Conservation (phyloP, 1,140 invertebrate genomes). For the Whitmania pigra region DNA sequence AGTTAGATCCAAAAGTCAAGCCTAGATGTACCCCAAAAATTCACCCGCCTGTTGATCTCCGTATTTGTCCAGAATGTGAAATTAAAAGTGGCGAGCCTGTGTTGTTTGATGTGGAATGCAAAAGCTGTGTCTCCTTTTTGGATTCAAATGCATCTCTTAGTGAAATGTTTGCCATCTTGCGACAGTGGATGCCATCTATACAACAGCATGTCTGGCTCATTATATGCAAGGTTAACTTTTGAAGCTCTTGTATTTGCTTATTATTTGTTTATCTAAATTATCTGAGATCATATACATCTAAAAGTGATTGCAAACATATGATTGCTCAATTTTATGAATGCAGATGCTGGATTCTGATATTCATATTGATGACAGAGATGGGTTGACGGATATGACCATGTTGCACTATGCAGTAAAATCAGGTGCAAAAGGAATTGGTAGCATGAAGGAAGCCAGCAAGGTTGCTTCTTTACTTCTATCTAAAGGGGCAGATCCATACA, state of each 20-base stretch:
- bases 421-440: conserved; percentile 47
- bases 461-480: conserved; percentile 38
- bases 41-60: conserved; percentile 45
- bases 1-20: no score
- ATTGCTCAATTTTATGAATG: conserved; percentile 25
- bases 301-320: neutral
- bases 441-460: conserved; percentile 37
- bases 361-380: conserved; percentile 47
- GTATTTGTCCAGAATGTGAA: conserved; percentile 44
- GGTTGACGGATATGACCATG: conserved; percentile 50
- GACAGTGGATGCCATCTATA: conserved; percentile 49
- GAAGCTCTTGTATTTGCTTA: neutral
- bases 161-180: conserved; percentile 47
- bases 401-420: conserved; percentile 49
- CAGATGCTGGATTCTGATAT: conserved; percentile 44
- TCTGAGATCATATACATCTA: neutral
- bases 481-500: conserved; percentile 44
- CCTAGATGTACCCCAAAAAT: conserved; percentile 32
- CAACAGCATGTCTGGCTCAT: conserved; percentile 45
- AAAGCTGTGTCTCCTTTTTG: conserved; percentile 41
- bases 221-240: conserved; percentile 39
- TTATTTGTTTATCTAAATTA: neutral
- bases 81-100: conserved; percentile 36
- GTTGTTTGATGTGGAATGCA: conserved; percentile 46
- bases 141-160: conserved; percentile 41